These are phyloP conservation scores for Nyctibius bracteatus DNA, from an alignment of 2,113 vertebrate genomes.

Conservation along the genomic window DNA sequence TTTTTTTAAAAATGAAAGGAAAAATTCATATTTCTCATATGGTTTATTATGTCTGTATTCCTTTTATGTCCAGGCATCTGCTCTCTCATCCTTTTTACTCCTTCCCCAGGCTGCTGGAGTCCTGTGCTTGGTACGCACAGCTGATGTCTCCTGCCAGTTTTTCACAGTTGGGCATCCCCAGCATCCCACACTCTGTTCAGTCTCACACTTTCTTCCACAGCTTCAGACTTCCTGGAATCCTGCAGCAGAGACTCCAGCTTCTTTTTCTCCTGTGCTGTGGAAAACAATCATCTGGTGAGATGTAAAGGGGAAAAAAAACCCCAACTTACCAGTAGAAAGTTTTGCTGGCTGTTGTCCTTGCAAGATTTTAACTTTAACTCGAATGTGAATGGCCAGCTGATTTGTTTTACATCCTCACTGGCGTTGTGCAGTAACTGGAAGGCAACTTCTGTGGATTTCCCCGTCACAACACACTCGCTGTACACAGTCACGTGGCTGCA, in stretches of 20 bases:
- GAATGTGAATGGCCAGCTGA: background rate
- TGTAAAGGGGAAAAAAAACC: background rate
- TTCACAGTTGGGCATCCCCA: background rate
- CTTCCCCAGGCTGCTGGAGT: background rate
- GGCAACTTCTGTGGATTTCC: background rate
- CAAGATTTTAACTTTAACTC: background rate
- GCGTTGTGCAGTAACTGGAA: background rate
- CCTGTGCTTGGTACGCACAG: background rate
- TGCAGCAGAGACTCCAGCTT: background rate
- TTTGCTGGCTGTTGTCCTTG: background rate
- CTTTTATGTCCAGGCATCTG: background rate
- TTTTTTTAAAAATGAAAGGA: background rate
- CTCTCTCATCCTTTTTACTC: background rate
- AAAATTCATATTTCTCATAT: background rate
- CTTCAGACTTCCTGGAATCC: background rate
- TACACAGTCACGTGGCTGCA: background rate
- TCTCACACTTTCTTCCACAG: background rate
- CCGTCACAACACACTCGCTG: background rate
- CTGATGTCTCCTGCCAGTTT: background rate
- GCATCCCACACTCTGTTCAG: background rate
- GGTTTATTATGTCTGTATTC: background rate
- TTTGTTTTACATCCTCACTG: background rate
- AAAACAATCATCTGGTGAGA: background rate
- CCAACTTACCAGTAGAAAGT: background rate
- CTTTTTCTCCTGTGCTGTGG: background rate